phyloP scores from a whole-genome alignment of 2,113 vertebrate genomes.

The Struthio camelus region DNA sequence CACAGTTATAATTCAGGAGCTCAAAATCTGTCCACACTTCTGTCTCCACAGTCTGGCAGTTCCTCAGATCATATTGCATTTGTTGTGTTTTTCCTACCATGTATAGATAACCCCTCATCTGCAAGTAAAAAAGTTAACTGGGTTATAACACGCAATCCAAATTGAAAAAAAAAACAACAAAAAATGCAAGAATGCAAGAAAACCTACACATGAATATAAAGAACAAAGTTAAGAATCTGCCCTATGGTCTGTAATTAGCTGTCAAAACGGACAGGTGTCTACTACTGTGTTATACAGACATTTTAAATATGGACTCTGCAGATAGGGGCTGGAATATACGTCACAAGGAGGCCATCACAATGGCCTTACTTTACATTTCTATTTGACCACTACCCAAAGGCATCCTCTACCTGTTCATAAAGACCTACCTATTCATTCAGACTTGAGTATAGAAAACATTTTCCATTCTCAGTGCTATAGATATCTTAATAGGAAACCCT shows the following conservation, averaged over 20 bases:
- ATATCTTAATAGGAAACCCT: background rate
- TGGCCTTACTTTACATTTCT: background rate
- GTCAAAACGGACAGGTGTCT: background rate
- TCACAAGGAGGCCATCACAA: background rate
- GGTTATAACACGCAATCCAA: background rate
- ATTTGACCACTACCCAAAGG: background rate
- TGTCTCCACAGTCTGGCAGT: background rate
- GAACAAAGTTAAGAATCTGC: background rate
- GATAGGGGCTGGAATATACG: background rate
- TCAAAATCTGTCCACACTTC: background rate
- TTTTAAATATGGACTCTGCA: background rate
- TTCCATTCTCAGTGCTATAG: background rate
- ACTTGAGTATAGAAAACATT: background rate
- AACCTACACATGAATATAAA: background rate
- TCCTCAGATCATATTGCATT: background rate
- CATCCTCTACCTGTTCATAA: background rate
- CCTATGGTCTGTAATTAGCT: background rate
- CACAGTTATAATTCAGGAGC: background rate
- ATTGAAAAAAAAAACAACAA: background rate
- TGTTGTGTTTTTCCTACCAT: background rate
- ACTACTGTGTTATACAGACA: background rate
- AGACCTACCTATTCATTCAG: background rate
- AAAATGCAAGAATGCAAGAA: background rate
- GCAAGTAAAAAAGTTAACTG: background rate
- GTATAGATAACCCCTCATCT: background rate